Base-by-base conservation (phyloP, 2,888 invertebrate species). In the Salticus scenicus region DNA sequence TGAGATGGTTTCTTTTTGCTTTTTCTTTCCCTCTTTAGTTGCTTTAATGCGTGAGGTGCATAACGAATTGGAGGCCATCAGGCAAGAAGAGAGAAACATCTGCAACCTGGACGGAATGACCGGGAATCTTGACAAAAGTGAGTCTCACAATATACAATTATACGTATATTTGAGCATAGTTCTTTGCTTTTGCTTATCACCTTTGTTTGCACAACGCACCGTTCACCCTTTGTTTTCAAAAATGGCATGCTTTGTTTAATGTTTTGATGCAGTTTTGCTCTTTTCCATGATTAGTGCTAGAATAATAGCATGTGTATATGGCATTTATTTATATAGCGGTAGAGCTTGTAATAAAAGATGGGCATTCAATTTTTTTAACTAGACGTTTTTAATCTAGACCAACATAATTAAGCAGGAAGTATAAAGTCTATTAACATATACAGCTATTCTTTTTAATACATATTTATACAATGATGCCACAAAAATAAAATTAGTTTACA, bases 41-140 rank as follows among this genome's bases (percentile, higher is more conserved):
- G 85, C 88, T 79, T 84, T 89, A 77, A 89, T 89, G 89, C 87
- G 88, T 76, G 89, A 89, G 78, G 89, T 89, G 57, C 89, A 89
- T 77, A 83, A 76, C 42, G 89, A 89, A 77, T 74, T 89, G 81
- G 88, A 88, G 27, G 87, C 88, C 73, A 88, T 89, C 85, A 86
- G 88, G 67, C 89, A 88, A 17, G 89, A 89, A 75, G 89, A 89
- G 85, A 82, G 84, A 63, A 64, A 75, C 73, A 87, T 81, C 81
- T 57, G 28, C 78, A 41, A 63, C 30, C 87, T 78, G 47, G 82
- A 81, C 47, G 87, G 87, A 64, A 77, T 75, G 72, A 63, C 77
- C 47, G 87, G 81, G 69, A 82, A 67, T 67, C 75, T 77, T 73
- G 87, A 87, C 57, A 81, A 77, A 82, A 81, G 87, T 87, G 87